phyloP scores from a whole-genome alignment of 2,113 vertebrate species.

The Burhinus bistriatus region DNA sequence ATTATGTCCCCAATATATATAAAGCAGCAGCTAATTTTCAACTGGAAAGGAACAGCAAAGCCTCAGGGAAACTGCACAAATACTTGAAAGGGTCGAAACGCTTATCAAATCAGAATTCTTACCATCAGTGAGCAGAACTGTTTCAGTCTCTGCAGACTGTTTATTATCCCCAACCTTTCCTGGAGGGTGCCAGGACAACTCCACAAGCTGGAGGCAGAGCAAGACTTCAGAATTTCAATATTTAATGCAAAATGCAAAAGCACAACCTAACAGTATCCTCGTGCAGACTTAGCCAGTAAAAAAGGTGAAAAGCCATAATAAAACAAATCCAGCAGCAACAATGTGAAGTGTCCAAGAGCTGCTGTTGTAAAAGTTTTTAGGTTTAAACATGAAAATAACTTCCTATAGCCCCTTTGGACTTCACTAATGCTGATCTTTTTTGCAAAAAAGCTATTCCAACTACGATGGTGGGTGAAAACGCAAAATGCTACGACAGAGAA shows the following conservation, averaged over 20 bases:
- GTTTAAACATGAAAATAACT: background rate
- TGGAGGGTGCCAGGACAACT: background rate
- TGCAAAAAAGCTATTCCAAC: background rate
- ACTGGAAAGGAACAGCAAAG: background rate
- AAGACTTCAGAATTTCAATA: background rate
- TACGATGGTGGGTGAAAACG: background rate
- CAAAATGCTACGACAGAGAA: accelerated
- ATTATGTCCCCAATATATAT: background rate
- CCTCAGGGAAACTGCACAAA: background rate
- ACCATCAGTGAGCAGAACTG: background rate
- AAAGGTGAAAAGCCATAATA: background rate
- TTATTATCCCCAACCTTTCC: background rate
- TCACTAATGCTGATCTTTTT: background rate
- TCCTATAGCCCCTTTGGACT: background rate
- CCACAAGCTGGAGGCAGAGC: background rate
- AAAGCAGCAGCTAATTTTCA: background rate
- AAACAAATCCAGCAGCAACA: background rate
- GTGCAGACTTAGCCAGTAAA: background rate
- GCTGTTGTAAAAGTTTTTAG: background rate
- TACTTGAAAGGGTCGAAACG: constrained; percentile 25
- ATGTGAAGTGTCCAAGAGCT: background rate
- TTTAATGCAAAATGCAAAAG: background rate
- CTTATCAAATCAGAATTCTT: constrained; percentile 1
- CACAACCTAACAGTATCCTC: background rate
- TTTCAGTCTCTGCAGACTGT: background rate